phyloP scores from a whole-genome alignment of 2,797 vertebrate genomes.

The Notolabrus celidotus region DNA sequence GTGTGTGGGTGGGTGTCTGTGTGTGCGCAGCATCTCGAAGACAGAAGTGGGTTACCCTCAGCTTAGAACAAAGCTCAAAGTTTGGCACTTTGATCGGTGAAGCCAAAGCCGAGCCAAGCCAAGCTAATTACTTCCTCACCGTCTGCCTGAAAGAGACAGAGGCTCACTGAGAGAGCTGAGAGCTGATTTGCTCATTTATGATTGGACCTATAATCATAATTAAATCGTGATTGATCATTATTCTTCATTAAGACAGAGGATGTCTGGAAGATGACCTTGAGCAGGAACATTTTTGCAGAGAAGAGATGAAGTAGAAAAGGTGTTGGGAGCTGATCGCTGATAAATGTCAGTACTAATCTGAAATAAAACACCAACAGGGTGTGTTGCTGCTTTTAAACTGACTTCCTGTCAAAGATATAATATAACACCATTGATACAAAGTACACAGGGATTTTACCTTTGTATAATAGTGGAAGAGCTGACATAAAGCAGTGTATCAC shows the following conservation, averaged over 20 bases:
- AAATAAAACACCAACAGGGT: background rate
- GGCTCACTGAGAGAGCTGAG: background rate
- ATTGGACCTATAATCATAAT: slow-evolving; percentile 33
- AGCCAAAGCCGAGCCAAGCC: slow-evolving; percentile 13
- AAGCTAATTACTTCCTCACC: slow-evolving; percentile 48
- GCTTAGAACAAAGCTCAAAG: slow-evolving; percentile 51
- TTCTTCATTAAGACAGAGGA: slow-evolving; percentile 12
- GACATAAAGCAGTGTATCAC: background rate
- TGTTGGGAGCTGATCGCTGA: background rate
- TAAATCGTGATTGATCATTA: slow-evolving; percentile 22
- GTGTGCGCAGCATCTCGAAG: slow-evolving; percentile 11
- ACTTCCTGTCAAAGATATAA: background rate
- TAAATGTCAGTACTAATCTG: background rate
- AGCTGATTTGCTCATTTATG: slow-evolving; percentile 34
- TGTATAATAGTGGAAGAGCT: no score
- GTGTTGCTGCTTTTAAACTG: background rate
- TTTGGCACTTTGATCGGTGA: slow-evolving; percentile 60
- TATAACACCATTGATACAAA: background rate
- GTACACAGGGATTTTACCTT: background rate
- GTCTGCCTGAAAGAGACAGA: slow-evolving; percentile 12
- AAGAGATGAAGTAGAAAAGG: background rate
- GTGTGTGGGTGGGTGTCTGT: background rate
- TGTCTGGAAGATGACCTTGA: slow-evolving; percentile 4
- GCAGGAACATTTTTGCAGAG: background rate
- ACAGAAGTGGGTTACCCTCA: slow-evolving; percentile 60